phyloP scores from a whole-genome alignment of 2,113 vertebrate species.

The Datnioides undecimradiatus region DNA sequence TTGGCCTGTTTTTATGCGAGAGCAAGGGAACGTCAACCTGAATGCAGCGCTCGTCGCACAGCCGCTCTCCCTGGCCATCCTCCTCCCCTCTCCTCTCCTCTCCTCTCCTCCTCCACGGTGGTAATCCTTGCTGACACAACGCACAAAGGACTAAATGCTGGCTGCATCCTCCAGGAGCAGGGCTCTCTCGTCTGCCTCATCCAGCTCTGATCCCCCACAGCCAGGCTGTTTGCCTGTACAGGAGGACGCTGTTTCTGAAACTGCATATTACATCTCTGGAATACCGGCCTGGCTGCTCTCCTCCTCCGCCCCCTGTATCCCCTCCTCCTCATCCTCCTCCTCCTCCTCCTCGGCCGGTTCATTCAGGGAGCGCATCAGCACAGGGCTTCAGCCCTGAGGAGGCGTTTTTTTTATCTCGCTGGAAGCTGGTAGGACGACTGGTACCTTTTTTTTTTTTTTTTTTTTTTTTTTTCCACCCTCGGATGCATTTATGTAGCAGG shows the following conservation, averaged over 20 bases:
- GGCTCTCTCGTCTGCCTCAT: conserved; percentile 43
- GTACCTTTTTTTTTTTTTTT: conserved; percentile 9
- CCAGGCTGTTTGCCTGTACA: conserved; percentile 22
- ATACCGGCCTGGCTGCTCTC: conserved; percentile 46
- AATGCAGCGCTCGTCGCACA: conserved; percentile 57
- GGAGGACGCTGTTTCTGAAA: conserved; percentile 44
- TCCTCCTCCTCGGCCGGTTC: conserved; percentile 47
- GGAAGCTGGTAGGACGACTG: conserved; percentile 42
- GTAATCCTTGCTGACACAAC: conserved; percentile 82
- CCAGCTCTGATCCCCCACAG: conserved; percentile 42
- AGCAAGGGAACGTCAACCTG: conserved; percentile 55
- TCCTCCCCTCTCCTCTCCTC: conserved; percentile 45
- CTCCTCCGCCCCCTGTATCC: conserved; percentile 51
- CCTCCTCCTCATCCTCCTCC: conserved; percentile 59
- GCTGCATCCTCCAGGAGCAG: conserved; percentile 61
- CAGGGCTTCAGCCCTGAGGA: conserved; percentile 46
- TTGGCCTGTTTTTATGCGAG: conserved; percentile 49
- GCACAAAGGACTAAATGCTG: conserved; percentile 77
- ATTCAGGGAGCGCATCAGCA: conserved; percentile 65
- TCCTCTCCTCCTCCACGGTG: conserved; percentile 47
- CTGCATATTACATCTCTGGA: conserved; percentile 57
- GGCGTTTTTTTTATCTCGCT: conserved; percentile 27
- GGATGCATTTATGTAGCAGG: conserved; percentile 53
- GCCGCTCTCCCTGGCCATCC: conserved; percentile 55
- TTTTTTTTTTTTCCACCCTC: conserved; percentile 12